Percentiles rank a stretch among this genome's conserved stretches.
These are phyloP conservation scores for Gallinago jamesoni DNA, from an alignment of 2,113 vertebrate species.

Conservation along the genomic window DNA sequence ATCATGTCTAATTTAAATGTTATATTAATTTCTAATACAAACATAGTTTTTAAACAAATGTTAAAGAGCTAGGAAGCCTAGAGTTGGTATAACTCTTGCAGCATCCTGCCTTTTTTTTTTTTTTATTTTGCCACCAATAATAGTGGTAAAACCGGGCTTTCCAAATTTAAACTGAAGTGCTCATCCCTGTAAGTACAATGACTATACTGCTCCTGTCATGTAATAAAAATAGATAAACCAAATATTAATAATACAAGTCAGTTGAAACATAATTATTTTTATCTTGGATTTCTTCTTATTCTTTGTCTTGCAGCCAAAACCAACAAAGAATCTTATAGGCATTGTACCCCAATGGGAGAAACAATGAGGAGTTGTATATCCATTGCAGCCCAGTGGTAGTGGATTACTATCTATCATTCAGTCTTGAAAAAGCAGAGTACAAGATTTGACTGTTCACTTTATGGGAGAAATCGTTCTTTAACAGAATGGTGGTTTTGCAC, in stretches of 20 bases:
- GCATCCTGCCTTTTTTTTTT: not conserved
- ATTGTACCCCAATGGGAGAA: not conserved
- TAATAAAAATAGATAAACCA: not conserved
- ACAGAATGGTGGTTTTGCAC: not conserved
- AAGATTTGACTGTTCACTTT: not conserved
- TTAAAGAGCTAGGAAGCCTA: not conserved
- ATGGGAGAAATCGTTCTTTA: accelerated
- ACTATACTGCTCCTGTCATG: not conserved
- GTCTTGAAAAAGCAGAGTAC: not conserved
- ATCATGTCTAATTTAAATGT: not conserved
- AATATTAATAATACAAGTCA: not conserved
- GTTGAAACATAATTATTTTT: not conserved
- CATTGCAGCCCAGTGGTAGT: not conserved
- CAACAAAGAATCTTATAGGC: not conserved
- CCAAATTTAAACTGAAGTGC: not conserved
- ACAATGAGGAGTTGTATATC: not conserved
- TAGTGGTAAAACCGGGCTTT: not conserved
- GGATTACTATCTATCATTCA: not conserved
- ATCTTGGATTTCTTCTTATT: not conserved
- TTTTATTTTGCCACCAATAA: not conserved
- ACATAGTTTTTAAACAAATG: not conserved
- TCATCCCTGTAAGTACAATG: not conserved
- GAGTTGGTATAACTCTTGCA: not conserved
- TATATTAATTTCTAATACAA: not conserved
- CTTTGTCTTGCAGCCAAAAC: not conserved